Base-by-base conservation (phyloP, 2,113 vertebrate species). In the Leucopternis melanops region DNA sequence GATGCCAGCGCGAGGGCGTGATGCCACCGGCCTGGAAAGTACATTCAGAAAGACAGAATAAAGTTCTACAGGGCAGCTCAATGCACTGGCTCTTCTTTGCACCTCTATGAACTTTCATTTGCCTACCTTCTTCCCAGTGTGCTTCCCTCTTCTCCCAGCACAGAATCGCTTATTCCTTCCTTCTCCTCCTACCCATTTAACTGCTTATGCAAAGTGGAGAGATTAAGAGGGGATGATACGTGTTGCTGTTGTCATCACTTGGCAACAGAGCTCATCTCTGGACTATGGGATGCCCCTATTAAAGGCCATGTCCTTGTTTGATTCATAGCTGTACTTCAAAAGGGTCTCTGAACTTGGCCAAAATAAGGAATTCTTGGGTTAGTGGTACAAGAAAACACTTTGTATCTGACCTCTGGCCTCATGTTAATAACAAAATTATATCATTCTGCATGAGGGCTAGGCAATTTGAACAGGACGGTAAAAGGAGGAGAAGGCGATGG, bases 1-100 rank as follows among this genome's bases (percentile, higher is more conserved):
- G 40, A 6, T 66, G 58, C 59, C n/a, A n/a, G 2, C 19, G 19
- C 14, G 72, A 83, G 58, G 31, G 66, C 0, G 0, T 21, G 57
- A 19, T 55, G 42, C 44, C 57, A 40, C 50, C 45, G 42, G 20
- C 40, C 25, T 58, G 70, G 69, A 71, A 81, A 81, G 42, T 32
- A 31, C 65, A 19, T 38, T 69, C 29, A 22, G 36, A 81, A 73
- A 50, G 49, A 21, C 59, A 81, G 36, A 25, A 32, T 16, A 3
- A 52, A 77, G 20, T 40, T 82, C 31, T 72, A 5, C 34, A 69
- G 26, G 21, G 50, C 29, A 47, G 32, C 16, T 45, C 63, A 63
- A 61, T 34, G 17, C 29, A 16, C 36, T 20, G 18, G 13, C 40
- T 74, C 16, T 84, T 86, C 45, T 4, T 0, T 55, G 50, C 32